Percentiles rank a stretch among this genome's conserved stretches.
Evolutionary conservation across 1,140 invertebrate genomes (phyloP).

Genomic region (Bombyx mandarina): DNA sequence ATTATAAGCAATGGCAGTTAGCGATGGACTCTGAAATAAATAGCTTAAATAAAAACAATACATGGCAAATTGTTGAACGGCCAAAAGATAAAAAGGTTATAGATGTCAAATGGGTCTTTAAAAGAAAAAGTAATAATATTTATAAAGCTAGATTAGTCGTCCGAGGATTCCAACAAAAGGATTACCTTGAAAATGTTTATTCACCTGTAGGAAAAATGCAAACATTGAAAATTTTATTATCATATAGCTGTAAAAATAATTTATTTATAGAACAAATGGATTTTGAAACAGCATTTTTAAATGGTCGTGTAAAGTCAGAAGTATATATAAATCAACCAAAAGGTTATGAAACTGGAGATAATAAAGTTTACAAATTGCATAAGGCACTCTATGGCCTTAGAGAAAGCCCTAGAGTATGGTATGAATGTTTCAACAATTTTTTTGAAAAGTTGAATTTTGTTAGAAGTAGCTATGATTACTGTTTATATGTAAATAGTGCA

Average conservation of each 20-base stretch:
- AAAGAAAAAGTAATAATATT: slow-evolving; percentile 25
- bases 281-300: slow-evolving; percentile 39
- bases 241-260: slow-evolving; percentile 28
- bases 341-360: slow-evolving; percentile 14
- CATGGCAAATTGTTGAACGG: slow-evolving; percentile 24
- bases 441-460: slow-evolving; percentile 16
- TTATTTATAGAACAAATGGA: slow-evolving; percentile 42
- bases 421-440: no score
- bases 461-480: slow-evolving; percentile 26
- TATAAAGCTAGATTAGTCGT: slow-evolving; percentile 24
- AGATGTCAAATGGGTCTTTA: slow-evolving; percentile 25
- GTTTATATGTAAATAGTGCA: slow-evolving; percentile 15
- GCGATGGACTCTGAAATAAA: slow-evolving; percentile 30
- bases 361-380: slow-evolving; percentile 25
- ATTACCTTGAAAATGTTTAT: slow-evolving; percentile 26
- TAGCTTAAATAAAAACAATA: slow-evolving; percentile 27
- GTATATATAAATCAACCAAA: slow-evolving; percentile 25
- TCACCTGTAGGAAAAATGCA: slow-evolving; percentile 29
- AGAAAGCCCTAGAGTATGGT: no score
- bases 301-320: slow-evolving; percentile 39
- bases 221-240: slow-evolving; percentile 27
- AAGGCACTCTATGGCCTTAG: no score
- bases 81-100: slow-evolving; percentile 20
- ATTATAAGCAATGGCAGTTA: slow-evolving; percentile 22
- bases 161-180: slow-evolving; percentile 23